Percentiles rank a stretch among this genome's conserved stretches.
phyloP scores from a whole-genome alignment of 1,140 invertebrate species.

The Tetramorium simillimum region DNA sequence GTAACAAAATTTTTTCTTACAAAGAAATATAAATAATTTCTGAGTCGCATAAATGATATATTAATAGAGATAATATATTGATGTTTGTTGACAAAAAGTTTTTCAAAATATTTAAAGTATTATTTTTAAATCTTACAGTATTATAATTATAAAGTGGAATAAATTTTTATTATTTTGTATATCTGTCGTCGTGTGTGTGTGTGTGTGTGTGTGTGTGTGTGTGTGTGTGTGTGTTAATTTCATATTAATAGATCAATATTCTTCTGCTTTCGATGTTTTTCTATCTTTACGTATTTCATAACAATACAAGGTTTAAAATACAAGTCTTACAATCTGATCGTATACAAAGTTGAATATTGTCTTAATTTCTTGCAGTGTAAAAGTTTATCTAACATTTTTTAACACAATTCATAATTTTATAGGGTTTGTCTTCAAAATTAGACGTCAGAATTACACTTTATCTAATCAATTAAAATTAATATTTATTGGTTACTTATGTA shows the following conservation, averaged over 20 bases:
- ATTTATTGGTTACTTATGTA: slow-evolving; percentile 4
- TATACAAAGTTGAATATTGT: slow-evolving; percentile 62
- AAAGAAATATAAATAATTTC: slow-evolving; percentile 8
- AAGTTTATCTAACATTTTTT: slow-evolving; percentile 40
- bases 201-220: not conserved
- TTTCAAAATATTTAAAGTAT: not conserved
- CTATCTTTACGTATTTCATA: slow-evolving; percentile 6
- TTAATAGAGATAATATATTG: not conserved
- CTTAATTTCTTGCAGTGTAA: slow-evolving; percentile 27
- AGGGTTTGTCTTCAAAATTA: not conserved
- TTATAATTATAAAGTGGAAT: not conserved
- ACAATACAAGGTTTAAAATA: not conserved
- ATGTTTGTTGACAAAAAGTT: not conserved
- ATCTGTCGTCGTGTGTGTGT: not conserved
- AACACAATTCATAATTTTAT: not conserved
- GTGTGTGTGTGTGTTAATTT: not conserved
- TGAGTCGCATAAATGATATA: not conserved
- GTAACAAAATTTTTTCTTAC: not conserved
- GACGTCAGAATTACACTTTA: not conserved
- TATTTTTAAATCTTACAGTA: not conserved
- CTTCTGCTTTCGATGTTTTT: slow-evolving; percentile 9
- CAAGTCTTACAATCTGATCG: slow-evolving; percentile 21
- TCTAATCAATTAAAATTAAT: slow-evolving; percentile 42
- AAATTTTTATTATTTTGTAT: slow-evolving; percentile 13
- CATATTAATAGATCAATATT: slow-evolving; percentile 19